Percentiles rank a stretch among this genome's conserved stretches.
These are phyloP conservation scores for Eueides isabella DNA, from an alignment of 1,140 invertebrate species.

Conservation along the genomic window DNA sequence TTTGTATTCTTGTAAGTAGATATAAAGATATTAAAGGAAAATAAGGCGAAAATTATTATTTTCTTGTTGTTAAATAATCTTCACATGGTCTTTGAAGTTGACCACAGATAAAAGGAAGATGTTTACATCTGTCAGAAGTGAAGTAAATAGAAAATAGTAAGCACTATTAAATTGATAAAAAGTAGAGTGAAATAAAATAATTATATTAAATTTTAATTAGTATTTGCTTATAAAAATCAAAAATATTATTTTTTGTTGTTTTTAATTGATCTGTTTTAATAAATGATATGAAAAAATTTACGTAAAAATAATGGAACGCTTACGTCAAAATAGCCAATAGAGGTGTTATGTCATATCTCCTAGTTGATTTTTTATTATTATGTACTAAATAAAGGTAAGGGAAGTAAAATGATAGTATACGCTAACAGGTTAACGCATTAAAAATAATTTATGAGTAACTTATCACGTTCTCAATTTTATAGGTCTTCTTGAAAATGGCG, in stretches of 20 bases:
- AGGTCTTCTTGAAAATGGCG: slow-evolving; percentile 61
- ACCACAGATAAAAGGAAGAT: slow-evolving; percentile 37
- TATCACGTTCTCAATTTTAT: slow-evolving; percentile 15
- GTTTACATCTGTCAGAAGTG: background rate
- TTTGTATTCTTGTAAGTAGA: slow-evolving; percentile 35
- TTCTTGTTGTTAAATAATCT: slow-evolving; percentile 39
- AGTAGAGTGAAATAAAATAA: no score
- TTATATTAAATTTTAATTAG: no score
- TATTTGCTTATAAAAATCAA: no score
- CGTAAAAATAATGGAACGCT: background rate
- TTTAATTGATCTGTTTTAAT: no score
- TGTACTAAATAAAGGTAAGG: slow-evolving; percentile 45
- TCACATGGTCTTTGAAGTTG: slow-evolving; percentile 51
- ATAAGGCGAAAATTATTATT: slow-evolving; percentile 19
- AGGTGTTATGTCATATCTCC: slow-evolving; percentile 47
- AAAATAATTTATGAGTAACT: background rate
- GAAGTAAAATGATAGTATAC: background rate
- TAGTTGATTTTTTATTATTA: slow-evolving; percentile 38
- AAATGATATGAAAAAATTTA: no score
- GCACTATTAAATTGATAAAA: no score
- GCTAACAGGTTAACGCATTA: no score
- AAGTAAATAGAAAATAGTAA: no score
- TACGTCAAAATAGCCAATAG: slow-evolving; percentile 26
- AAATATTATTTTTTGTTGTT: no score
- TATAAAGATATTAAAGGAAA: slow-evolving; percentile 4